phyloP scores from a whole-genome alignment of 1,140 invertebrate species.

The Drosophila nannoptera region DNA sequence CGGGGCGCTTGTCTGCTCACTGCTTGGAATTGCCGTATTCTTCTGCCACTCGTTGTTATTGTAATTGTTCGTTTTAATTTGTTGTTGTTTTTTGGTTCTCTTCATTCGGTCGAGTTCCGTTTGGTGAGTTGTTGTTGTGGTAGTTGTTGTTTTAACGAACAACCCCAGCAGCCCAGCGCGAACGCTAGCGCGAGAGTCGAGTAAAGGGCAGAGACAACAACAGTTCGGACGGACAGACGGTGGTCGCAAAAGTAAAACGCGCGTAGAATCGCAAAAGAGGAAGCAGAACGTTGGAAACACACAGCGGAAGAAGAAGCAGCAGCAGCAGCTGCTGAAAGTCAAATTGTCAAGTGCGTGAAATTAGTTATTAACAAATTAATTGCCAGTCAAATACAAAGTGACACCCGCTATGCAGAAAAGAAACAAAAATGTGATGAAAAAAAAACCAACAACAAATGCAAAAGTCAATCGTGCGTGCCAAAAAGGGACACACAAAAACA shows the following conservation, averaged over 20 bases:
- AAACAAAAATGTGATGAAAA: slow-evolving; percentile 2
- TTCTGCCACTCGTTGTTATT: slow-evolving; percentile 6
- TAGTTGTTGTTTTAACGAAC: slow-evolving; percentile 31
- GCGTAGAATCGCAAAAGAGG: slow-evolving; percentile 47
- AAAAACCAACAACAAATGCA: slow-evolving; percentile 12
- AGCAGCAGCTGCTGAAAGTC: slow-evolving; percentile 21
- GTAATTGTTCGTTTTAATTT: slow-evolving; percentile 3
- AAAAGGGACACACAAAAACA: slow-evolving; percentile 32
- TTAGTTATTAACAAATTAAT: slow-evolving; percentile 41
- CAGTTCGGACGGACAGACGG: slow-evolving; percentile 25
- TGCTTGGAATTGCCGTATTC: slow-evolving; percentile 26
- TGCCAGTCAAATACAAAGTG: slow-evolving; percentile 25
- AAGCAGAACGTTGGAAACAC: slow-evolving; percentile 31
- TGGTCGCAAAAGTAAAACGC: slow-evolving; percentile 57
- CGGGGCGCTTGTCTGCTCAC: slow-evolving; percentile 36
- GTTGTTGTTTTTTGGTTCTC: slow-evolving; percentile 11
- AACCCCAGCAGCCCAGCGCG: slow-evolving; percentile 29
- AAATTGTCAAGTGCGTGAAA: slow-evolving; percentile 59
- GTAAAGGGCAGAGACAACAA: slow-evolving; percentile 24
- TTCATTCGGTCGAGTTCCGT: not conserved
- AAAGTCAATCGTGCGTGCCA: slow-evolving; percentile 57
- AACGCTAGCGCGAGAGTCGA: slow-evolving; percentile 30
- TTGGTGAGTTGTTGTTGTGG: slow-evolving; percentile 4
- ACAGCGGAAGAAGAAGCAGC: slow-evolving; percentile 24
- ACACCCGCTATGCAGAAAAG: slow-evolving; percentile 4